A percentile compares a stretch with the other conserved stretches of the same genome.
Conservation (phyloP, 2,888 invertebrate species). For the Pyrrhia umbra region DNA sequence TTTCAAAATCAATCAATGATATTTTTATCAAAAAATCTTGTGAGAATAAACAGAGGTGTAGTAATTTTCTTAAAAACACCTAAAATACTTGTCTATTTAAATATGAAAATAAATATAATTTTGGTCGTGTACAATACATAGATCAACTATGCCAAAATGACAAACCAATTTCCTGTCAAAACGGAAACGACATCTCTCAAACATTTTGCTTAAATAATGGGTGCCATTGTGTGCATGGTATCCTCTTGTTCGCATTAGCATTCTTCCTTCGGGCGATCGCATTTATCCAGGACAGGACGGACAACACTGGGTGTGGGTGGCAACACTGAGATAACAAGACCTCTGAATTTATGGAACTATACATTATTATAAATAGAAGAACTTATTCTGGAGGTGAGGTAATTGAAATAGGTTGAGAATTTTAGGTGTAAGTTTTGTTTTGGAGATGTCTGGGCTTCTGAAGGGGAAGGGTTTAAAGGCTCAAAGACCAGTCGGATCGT, state of each 20-base stretch:
- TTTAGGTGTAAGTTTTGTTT: neutral
- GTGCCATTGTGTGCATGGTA: neutral
- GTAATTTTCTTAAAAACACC: too few relatives aligned
- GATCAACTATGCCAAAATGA: slow-evolving; percentile 9
- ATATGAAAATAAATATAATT: neutral
- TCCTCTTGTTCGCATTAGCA: slow-evolving; percentile 40
- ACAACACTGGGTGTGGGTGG: slow-evolving; percentile 61
- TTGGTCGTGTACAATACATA: neutral
- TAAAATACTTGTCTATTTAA: neutral
- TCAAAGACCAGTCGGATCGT: too few relatives aligned
- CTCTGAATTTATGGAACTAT: slow-evolving; percentile 58
- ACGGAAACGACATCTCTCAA: slow-evolving; percentile 37
- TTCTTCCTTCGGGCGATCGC: slow-evolving; percentile 47
- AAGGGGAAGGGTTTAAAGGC: neutral
- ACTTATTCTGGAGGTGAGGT: slow-evolving; percentile 49
- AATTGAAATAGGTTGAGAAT: slow-evolving; percentile 15
- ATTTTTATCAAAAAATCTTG: too few relatives aligned
- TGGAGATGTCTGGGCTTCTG: too few relatives aligned
- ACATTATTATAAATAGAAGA: slow-evolving; percentile 40
- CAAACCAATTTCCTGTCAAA: slow-evolving; percentile 41
- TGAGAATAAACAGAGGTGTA: too few relatives aligned
- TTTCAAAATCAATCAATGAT: too few relatives aligned
- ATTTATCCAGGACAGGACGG: slow-evolving; percentile 50
- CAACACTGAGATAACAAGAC: slow-evolving; percentile 62
- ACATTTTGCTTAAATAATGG: slow-evolving; percentile 45